Percentiles rank a stretch among this genome's conserved stretches.
Evolutionary conservation across 1,140 invertebrate species (phyloP).

Genomic region (Drosophila nebulosa): DNA sequence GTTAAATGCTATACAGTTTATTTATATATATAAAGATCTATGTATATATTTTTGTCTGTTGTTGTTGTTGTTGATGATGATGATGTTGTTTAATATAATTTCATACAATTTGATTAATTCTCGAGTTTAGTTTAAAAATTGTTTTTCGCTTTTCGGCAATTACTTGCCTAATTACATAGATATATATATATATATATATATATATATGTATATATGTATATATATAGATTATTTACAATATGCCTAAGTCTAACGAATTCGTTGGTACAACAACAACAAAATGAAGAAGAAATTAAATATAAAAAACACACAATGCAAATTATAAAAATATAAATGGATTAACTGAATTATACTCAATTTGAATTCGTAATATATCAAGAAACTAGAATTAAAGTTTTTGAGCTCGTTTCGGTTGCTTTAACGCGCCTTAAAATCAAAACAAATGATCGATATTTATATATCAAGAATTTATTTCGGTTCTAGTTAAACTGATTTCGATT

Average conservation of each 20-base stretch:
- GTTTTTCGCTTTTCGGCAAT: conserved; percentile 22
- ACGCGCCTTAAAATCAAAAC: too few species aligned
- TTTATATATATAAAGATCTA: conserved; percentile 38
- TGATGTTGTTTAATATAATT: conserved; percentile 59
- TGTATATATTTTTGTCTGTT: conserved; percentile 44
- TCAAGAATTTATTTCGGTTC: too few species aligned
- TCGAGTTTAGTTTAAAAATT: conserved; percentile 70
- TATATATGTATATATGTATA: conserved; percentile 42
- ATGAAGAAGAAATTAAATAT: not conserved
- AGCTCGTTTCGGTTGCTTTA: too few species aligned
- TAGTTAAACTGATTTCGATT: not conserved
- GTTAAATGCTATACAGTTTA: conserved; percentile 75
- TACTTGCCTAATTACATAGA: conserved; percentile 41
- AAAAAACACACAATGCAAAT: conserved; percentile 64
- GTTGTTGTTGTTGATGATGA: not conserved
- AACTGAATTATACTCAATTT: conserved; percentile 13
- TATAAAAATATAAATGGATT: conserved; percentile 26
- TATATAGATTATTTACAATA: conserved; percentile 71
- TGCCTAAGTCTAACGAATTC: conserved; percentile 70
- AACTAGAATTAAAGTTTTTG: not conserved
- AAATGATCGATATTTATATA: too few species aligned
- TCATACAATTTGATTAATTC: conserved; percentile 78
- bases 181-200: conserved; percentile 21
- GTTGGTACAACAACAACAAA: conserved; percentile 51
- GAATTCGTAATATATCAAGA: not conserved